Evolutionary conservation across 1,140 invertebrate species (phyloP), one percentile per base, ranked within the genome.

Genomic region (Papilio aristodemus): DNA sequence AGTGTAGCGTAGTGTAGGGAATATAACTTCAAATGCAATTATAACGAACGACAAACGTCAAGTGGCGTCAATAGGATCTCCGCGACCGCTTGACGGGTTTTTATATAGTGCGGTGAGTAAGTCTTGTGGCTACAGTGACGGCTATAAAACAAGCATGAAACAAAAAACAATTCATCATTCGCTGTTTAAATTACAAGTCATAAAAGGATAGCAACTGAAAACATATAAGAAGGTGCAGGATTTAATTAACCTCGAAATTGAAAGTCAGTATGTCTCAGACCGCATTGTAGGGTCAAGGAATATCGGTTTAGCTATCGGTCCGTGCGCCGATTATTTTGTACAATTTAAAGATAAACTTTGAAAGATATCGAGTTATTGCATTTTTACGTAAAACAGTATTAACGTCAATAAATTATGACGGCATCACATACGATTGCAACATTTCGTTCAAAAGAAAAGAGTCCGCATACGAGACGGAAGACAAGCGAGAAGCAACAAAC

Each of bases 401-500:
- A 59, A 72, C 58, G 58, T 60, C 58, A 60, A 9, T 36, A 38
- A 38, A 38, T 19, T 19, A 36, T 17, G 58, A 74, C 70, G 54
- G 60, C 32, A 1, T 36, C 60, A 71, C 43, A 50, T 50, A 70
- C 67, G 80, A 73, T 80, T 74, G 72, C 72, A 68, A 77, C 80
- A 84, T 81, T 80, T 84, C 74, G 78, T 81, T 78, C 76, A 78
- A 71, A 66, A 79, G 85, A 81, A 87, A 87, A 84, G 80, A 76
- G 80, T 83, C 86, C 86, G 87, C 86, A 86, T 89, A 84, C 76
- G 74, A 80, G 80, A 82, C 79, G 78, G 85, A 85, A 87, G 86
- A 89, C 87, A 88, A 91, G 84, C 84, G 83, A 84, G 85, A 74
- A 76, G 81, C 79, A 85, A 86, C 83, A 78, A 82, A 90, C 85